phyloP scores from a whole-genome alignment of 2,888 invertebrate genomes.

The Aphidius colemani region DNA sequence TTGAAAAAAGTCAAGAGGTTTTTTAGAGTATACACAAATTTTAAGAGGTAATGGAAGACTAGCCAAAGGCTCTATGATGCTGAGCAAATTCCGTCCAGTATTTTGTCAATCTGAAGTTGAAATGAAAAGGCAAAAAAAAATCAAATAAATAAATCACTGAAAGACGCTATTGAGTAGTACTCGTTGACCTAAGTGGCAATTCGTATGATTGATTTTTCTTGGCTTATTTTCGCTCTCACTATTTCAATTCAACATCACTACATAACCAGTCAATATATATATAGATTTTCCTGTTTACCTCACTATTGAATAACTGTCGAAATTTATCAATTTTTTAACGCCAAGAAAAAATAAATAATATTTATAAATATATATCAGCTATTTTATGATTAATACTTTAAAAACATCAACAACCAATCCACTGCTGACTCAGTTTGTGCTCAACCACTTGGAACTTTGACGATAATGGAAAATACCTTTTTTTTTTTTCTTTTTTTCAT shows the following conservation, averaged over 20 bases:
- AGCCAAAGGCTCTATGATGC: no score
- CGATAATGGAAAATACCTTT: background rate
- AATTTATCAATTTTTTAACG: conserved; percentile 1
- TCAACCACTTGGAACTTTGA: background rate
- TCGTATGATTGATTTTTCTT: conserved; percentile 42
- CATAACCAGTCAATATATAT: no score
- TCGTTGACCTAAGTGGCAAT: conserved; percentile 45
- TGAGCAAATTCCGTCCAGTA: no score
- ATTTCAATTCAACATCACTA: background rate
- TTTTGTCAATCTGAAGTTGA: no score
- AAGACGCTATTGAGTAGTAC: conserved; percentile 14
- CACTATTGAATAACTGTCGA: background rate
- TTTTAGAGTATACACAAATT: no score
- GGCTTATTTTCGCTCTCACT: background rate
- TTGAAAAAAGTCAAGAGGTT: no score
- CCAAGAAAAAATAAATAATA: background rate
- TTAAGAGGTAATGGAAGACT: no score
- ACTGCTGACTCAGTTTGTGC: background rate
- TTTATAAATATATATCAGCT: background rate
- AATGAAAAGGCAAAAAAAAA: background rate
- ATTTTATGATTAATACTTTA: background rate
- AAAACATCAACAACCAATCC: no score
- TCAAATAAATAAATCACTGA: conserved; percentile 5
- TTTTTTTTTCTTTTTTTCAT: background rate
- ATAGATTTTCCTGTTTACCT: conserved; percentile 7